These are phyloP conservation scores for Dicyrtoma fusca DNA, from an alignment of 2,888 invertebrate species.

Conservation along the genomic window DNA sequence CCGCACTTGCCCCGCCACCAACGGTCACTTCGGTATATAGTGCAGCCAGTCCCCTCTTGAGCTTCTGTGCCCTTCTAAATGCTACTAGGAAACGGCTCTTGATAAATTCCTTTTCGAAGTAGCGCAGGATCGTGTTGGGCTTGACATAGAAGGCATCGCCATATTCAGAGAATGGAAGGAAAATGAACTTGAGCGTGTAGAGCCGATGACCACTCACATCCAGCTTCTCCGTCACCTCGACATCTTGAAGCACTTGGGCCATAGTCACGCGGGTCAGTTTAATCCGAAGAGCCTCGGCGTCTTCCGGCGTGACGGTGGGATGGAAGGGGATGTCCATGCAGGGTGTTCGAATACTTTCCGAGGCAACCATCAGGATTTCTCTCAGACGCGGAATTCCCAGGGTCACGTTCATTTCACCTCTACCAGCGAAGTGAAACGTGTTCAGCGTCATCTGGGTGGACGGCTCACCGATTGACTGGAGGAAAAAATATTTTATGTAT, in stretches of 20 bases:
- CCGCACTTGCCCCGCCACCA: constrained; percentile 6
- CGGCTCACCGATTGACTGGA: constrained; percentile 91
- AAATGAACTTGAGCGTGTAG: constrained; percentile 72
- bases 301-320: constrained; percentile 62
- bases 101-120: constrained; percentile 75
- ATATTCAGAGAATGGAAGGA: constrained; percentile 75
- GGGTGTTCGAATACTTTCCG: constrained; percentile 91
- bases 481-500: no score
- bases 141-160: constrained; percentile 72
- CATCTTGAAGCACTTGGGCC: constrained; percentile 75
- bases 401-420: constrained; percentile 99
- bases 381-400: constrained; percentile 96
- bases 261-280: constrained; percentile 78
- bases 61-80: constrained; percentile 67
- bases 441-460: constrained; percentile 99
- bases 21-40: background rate
- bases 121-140: constrained; percentile 71
- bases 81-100: constrained; percentile 66
- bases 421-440: constrained; percentile 99
- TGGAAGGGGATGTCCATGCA: constrained; percentile 91
- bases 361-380: constrained; percentile 96
- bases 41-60: constrained; percentile 61
- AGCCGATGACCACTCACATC: constrained; percentile 61
- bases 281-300: constrained; percentile 71
- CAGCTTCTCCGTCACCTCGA: constrained; percentile 68